These are phyloP conservation scores for Paradisaea rubra DNA, from an alignment of 2,113 vertebrate species.

Conservation along the genomic window DNA sequence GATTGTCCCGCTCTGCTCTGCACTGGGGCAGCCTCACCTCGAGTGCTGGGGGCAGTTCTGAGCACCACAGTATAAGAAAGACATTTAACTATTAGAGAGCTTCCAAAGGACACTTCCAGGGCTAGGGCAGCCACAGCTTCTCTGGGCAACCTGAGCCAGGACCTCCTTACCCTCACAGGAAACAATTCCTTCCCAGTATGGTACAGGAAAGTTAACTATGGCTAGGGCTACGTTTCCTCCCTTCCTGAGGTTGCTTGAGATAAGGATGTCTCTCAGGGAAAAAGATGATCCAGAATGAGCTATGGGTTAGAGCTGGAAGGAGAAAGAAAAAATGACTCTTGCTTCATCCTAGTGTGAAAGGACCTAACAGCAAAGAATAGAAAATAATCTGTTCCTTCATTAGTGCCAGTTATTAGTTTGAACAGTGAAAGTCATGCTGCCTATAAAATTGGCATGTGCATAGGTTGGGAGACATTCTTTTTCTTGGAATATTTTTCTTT, in stretches of 20 bases:
- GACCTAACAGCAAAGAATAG: neutral
- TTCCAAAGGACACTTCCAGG: neutral
- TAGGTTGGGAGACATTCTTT: neutral
- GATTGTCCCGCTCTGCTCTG: neutral
- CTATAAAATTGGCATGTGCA: neutral
- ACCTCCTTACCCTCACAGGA: no score
- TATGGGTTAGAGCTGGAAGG: neutral
- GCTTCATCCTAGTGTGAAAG: neutral
- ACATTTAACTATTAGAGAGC: neutral
- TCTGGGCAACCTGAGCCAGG: neutral
- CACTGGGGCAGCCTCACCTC: accelerated
- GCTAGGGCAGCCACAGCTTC: neutral
- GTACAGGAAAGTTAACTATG: neutral
- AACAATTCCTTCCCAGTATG: neutral
- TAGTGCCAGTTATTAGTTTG: neutral
- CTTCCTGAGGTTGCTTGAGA: neutral
- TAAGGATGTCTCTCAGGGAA: neutral
- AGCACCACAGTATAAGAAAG: neutral
- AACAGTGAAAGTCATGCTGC: neutral
- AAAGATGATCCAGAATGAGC: neutral
- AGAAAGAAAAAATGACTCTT: neutral
- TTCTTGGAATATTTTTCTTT: neutral
- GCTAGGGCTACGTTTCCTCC: neutral
- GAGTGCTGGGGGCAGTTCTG: neutral
- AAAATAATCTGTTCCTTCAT: neutral